Percentiles rank a stretch among this genome's conserved stretches.
Conservation (phyloP, 2,888 invertebrate species). For the Habroteleia sp. region DNA sequence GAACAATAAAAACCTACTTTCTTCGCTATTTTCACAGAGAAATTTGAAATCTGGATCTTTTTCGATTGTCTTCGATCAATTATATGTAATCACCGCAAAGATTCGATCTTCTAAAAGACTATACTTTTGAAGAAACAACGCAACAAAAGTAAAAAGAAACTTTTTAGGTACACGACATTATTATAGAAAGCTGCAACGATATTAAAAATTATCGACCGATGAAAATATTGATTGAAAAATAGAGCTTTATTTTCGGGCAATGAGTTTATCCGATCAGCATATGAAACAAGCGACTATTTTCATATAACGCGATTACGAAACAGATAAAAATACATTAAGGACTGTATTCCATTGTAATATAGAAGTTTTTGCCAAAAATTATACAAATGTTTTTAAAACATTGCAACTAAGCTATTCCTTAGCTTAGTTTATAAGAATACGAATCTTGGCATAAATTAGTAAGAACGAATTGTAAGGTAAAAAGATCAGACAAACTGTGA, state of each 20-base stretch:
- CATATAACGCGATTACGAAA: slow-evolving; percentile 49
- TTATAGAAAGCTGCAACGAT: slow-evolving; percentile 23
- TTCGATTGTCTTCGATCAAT: slow-evolving; percentile 18
- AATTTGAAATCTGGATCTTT: slow-evolving; percentile 24
- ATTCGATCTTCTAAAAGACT: slow-evolving; percentile 2
- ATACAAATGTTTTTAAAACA: slow-evolving; percentile 19
- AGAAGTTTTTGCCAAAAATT: slow-evolving; percentile 29
- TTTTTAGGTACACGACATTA: not conserved
- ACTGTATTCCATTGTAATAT: slow-evolving; percentile 17
- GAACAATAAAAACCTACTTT: slow-evolving; percentile 58
- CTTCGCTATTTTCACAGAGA: slow-evolving; percentile 22
- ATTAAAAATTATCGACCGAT: slow-evolving; percentile 40
- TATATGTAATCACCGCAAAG: slow-evolving; percentile 13
- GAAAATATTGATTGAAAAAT: slow-evolving; percentile 41
- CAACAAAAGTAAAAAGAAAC: not conserved
- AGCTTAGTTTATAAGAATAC: slow-evolving; percentile 37
- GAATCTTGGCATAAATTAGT: slow-evolving; percentile 52
- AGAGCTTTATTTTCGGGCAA: slow-evolving; percentile 36
- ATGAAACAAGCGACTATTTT: slow-evolving; percentile 42
- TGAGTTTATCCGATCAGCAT: slow-evolving; percentile 47
- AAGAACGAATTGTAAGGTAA: slow-evolving; percentile 31
- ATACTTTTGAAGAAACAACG: not conserved
- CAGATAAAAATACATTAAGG: slow-evolving; percentile 40
- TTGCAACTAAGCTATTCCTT: slow-evolving; percentile 29
- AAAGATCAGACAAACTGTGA: slow-evolving; percentile 46